Evolutionary conservation across 2,888 invertebrate genomes (phyloP).

Genomic region (Sinohyriopsis cumingii): DNA sequence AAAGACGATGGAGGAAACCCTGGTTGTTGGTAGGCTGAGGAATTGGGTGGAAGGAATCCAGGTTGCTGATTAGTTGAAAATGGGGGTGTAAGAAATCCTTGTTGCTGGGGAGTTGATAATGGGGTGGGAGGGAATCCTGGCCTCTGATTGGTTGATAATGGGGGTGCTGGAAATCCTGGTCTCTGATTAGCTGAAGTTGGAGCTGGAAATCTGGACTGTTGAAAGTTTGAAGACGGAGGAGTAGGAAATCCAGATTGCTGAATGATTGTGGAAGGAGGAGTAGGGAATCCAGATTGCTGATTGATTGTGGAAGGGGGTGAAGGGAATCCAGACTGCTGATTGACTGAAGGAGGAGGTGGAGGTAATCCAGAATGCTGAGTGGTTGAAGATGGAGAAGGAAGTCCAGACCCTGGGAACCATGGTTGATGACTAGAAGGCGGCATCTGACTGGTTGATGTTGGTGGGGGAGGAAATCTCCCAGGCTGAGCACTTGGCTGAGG

Average conservation of each 20-base stretch:
- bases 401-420: constrained; percentile 2
- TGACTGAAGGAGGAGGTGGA: constrained; percentile 12
- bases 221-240: constrained; percentile 1
- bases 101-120: constrained; percentile 11
- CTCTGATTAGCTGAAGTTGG: constrained; percentile 3
- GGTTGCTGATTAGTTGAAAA: constrained; percentile 21
- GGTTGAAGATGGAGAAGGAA: constrained; percentile 10
- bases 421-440: constrained; percentile 3
- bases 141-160: constrained; percentile 13
- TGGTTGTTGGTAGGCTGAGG: constrained; percentile 13
- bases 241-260: constrained; percentile 24
- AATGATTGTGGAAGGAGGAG: constrained; percentile 7
- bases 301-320: constrained; percentile 14
- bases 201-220: background rate
- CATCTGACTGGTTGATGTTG: background rate
- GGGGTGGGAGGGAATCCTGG: constrained; percentile 18
- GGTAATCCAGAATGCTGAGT: constrained; percentile 21
- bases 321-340: constrained; percentile 25
- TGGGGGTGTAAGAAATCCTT: constrained; percentile 23
- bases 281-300: constrained; percentile 19
- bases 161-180: constrained; percentile 8
- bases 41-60: constrained; percentile 21
- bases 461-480: constrained; percentile 17
- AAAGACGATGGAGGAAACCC: constrained; percentile 1
- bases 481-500: constrained; percentile 14